Conservation (phyloP, 2,888 invertebrate genomes). For the Polyommatus icarus region DNA sequence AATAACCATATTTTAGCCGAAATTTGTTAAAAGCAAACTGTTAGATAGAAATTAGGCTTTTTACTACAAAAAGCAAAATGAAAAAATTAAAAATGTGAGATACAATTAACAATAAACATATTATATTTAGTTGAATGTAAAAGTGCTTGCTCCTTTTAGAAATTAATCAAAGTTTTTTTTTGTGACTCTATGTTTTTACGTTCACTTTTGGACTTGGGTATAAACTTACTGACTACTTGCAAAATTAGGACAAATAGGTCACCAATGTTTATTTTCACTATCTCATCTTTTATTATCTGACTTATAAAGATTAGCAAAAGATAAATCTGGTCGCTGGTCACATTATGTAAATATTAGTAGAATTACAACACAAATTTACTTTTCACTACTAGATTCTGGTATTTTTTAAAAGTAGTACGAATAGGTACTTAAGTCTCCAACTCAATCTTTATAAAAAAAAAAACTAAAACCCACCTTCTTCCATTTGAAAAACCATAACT, state of each 20-base stretch:
- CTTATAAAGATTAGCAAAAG: neutral
- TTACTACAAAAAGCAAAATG: too few species aligned
- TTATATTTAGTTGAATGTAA: too few species aligned
- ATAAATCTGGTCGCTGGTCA: neutral
- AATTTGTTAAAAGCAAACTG: too few species aligned
- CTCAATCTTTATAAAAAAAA: neutral
- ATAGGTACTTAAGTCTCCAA: neutral
- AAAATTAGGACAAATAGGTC: neutral
- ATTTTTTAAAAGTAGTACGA: too few species aligned
- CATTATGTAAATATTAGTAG: neutral
- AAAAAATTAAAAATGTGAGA: too few species aligned
- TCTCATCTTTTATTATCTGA: slow-evolving; percentile 1
- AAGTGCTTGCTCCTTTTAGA: too few species aligned
- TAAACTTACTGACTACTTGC: neutral
- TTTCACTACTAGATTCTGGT: neutral
- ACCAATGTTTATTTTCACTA: neutral
- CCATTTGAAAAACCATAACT: neutral
- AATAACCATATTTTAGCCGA: too few species aligned
- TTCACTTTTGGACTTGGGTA: neutral
- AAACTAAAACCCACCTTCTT: neutral
- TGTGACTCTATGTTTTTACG: too few species aligned
- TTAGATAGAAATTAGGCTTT: too few species aligned
- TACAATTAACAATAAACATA: too few species aligned
- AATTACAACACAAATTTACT: neutral
- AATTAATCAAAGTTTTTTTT: too few species aligned